These are phyloP conservation scores for Periophthalmus modestus DNA, from an alignment of 2,113 vertebrate genomes.

Conservation along the genomic window DNA sequence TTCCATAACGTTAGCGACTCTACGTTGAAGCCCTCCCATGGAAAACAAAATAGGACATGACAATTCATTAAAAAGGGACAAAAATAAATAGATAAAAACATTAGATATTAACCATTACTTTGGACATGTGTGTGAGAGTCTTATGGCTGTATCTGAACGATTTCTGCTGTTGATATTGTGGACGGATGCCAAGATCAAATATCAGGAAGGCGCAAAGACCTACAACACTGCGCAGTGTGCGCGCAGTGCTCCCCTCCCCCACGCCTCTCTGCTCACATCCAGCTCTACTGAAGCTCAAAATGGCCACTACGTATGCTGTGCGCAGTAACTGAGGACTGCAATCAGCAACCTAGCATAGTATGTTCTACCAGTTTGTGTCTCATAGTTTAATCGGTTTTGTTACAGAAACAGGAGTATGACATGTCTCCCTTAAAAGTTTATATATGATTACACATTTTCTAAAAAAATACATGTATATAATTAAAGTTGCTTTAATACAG, in stretches of 20 bases:
- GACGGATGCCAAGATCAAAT: slow-evolving; percentile 33
- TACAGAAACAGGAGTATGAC: not conserved
- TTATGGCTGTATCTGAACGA: not conserved
- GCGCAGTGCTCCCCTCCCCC: slow-evolving; percentile 58
- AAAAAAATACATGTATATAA: not conserved
- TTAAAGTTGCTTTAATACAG: too few species aligned
- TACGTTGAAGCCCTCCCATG: too few species aligned
- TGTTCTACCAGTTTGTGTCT: not conserved
- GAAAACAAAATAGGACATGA: not conserved
- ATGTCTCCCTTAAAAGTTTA: not conserved
- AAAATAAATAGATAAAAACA: too few species aligned
- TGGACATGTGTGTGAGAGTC: not conserved
- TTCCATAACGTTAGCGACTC: too few species aligned
- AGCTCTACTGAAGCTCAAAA: slow-evolving; percentile 72
- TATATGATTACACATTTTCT: too few species aligned
- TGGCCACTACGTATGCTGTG: slow-evolving; percentile 59
- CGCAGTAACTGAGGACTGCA: not conserved
- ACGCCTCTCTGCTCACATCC: slow-evolving; percentile 52
- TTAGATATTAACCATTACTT: too few species aligned
- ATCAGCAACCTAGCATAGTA: slow-evolving; percentile 5
- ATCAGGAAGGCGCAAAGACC: slow-evolving; percentile 42
- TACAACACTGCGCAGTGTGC: slow-evolving; percentile 54
- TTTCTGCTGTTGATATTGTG: not conserved
- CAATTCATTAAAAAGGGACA: not conserved
- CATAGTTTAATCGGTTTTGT: not conserved